phyloP scores from a whole-genome alignment of 2,113 vertebrate genomes.

The Brachypodius melanocephalos region DNA sequence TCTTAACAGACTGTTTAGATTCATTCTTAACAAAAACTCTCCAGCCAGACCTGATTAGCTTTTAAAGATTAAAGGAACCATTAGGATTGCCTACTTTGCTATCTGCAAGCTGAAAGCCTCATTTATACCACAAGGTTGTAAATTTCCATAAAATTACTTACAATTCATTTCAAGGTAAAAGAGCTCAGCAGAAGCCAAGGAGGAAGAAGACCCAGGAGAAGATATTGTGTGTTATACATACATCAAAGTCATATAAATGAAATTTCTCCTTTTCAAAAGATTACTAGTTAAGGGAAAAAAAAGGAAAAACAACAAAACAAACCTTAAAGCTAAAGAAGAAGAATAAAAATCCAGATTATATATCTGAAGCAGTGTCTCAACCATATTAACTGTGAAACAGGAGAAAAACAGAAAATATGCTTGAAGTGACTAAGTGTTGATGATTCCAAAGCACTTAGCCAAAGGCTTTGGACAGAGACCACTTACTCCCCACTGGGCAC shows the following conservation, averaged over 20 bases:
- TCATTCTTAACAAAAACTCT: neutral
- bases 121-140: neutral
- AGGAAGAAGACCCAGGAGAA: neutral
- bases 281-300: neutral
- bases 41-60: neutral
- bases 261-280: neutral
- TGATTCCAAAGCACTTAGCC: neutral
- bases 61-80: neutral
- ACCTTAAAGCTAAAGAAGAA: neutral
- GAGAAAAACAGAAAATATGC: neutral
- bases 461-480: neutral
- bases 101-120: neutral
- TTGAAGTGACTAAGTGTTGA: neutral
- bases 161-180: neutral
- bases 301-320: too few species aligned
- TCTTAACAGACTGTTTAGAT: neutral
- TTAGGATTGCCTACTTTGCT: neutral
- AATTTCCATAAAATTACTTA: neutral
- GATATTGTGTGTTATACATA: neutral
- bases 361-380: neutral
- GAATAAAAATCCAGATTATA: neutral
- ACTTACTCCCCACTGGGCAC: neutral
- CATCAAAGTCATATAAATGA: neutral
- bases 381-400: neutral
- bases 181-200: neutral